phyloP scores from a whole-genome alignment of 2,888 invertebrate genomes.

The Trissoscelio sp. region DNA sequence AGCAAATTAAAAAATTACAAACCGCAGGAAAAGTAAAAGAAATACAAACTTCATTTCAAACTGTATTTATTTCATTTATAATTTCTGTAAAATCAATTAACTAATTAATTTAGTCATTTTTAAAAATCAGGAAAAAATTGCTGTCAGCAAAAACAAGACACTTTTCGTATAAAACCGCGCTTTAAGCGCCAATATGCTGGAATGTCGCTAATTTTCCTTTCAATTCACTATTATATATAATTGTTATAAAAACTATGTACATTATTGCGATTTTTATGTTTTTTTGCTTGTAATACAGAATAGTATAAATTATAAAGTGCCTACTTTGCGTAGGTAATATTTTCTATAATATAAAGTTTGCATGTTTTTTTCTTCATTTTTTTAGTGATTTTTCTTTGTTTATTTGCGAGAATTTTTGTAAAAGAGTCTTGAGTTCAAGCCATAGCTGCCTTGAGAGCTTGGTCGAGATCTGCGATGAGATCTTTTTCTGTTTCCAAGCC shows the following conservation, averaged over 20 bases:
- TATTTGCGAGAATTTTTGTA: no score
- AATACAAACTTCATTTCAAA: no score
- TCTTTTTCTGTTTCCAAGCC: slow-evolving; percentile 95
- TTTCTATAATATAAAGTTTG: not conserved
- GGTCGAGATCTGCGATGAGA: slow-evolving; percentile 92
- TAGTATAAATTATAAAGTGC: not conserved
- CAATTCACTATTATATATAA: not conserved
- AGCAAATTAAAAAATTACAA: no score
- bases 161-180: not conserved
- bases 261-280: not conserved
- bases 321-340: not conserved
- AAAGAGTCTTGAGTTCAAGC: slow-evolving; percentile 4
- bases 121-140: no score
- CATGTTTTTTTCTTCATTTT: no score
- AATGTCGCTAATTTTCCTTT: not conserved
- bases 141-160: no score
- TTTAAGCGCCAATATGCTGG: no score
- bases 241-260: not conserved
- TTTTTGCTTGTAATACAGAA: not conserved
- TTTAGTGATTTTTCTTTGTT: not conserved
- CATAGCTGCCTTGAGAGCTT: slow-evolving; percentile 87
- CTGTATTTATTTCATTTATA: no score
- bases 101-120: no score
- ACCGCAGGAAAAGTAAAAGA: no score
- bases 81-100: no score